phyloP scores from a whole-genome alignment of 1,140 invertebrate genomes.

The Phenacoccus solenopsis region DNA sequence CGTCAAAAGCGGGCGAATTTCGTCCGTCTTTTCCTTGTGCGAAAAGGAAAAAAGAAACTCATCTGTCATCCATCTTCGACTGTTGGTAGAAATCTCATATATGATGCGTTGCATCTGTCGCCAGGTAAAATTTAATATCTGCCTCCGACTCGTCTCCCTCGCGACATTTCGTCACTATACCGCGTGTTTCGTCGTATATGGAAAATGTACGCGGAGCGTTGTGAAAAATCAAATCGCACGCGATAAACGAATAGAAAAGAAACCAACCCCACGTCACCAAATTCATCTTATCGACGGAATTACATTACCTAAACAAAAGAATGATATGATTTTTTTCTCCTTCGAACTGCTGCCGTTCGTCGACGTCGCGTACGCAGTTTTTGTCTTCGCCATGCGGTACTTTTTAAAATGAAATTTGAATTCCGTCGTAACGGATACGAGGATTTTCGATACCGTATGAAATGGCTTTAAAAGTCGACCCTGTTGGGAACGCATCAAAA shows the following conservation, averaged over 20 bases:
- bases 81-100: constrained; percentile 22
- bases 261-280: background rate
- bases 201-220: background rate
- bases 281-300: constrained; percentile 1
- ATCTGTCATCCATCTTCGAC: constrained; percentile 22
- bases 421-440: too few relatives aligned
- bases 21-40: background rate
- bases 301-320: background rate
- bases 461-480: too few relatives aligned
- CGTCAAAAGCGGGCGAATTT: constrained; percentile 9
- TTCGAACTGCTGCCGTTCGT: too few relatives aligned
- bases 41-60: constrained; percentile 17
- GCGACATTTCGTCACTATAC: background rate
- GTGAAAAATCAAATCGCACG: background rate
- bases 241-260: constrained; percentile 7
- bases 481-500: too few relatives aligned
- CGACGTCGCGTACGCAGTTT: too few relatives aligned
- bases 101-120: constrained; percentile 21
- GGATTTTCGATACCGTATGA: too few relatives aligned
- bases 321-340: background rate
- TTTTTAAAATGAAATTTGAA: background rate
- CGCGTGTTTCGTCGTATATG: constrained; percentile 8
- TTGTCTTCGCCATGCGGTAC: background rate
- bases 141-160: constrained; percentile 20
- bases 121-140: constrained; percentile 25